Evolutionary conservation across 30 jellyfish, hydroid and myxozoan species (phyloP).

Genomic region (Cassiopea andromeda): DNA sequence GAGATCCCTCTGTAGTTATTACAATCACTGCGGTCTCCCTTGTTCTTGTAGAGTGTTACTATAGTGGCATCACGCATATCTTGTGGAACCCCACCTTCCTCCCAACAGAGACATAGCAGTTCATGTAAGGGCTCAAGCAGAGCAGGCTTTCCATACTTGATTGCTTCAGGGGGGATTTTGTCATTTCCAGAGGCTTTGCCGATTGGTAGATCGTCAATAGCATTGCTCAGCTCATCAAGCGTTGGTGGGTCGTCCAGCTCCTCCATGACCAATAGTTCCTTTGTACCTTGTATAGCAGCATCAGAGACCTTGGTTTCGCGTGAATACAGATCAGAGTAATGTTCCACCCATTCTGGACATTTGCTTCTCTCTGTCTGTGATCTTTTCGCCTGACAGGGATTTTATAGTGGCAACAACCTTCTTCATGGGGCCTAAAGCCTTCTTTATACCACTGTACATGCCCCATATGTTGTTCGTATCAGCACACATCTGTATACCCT

Average conservation of each 20-base stretch:
- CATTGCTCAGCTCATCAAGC: neutral
- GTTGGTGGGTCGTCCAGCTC: conserved; percentile 6
- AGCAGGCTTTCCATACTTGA: neutral
- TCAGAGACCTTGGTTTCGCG: neutral
- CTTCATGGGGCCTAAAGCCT: neutral
- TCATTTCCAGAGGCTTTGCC: neutral
- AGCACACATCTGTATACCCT: conserved; percentile 3
- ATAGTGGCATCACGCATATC: conserved; percentile 42
- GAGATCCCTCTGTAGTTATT: conserved; percentile 60
- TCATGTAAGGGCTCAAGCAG: neutral
- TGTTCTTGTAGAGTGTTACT: conserved; percentile 35
- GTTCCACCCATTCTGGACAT: conserved; percentile 62
- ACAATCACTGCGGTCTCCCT: conserved; percentile 63
- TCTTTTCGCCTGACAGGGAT: neutral
- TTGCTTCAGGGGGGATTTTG: neutral
- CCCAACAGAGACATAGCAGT: conserved; percentile 25
- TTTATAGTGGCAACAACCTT: neutral
- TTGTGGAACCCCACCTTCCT: conserved; percentile 16
- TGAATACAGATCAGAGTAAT: neutral
- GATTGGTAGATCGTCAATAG: neutral
- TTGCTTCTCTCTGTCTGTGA: conserved; percentile 29
- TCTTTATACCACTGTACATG: conserved; percentile 21
- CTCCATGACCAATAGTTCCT: neutral
- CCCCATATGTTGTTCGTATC: conserved; percentile 12
- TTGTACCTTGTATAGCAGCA: neutral